A percentile compares a stretch with the other conserved stretches of the same genome.
Evolutionary conservation across 2,113 vertebrate genomes (phyloP).

Genomic region (Plecotus auritus): DNA sequence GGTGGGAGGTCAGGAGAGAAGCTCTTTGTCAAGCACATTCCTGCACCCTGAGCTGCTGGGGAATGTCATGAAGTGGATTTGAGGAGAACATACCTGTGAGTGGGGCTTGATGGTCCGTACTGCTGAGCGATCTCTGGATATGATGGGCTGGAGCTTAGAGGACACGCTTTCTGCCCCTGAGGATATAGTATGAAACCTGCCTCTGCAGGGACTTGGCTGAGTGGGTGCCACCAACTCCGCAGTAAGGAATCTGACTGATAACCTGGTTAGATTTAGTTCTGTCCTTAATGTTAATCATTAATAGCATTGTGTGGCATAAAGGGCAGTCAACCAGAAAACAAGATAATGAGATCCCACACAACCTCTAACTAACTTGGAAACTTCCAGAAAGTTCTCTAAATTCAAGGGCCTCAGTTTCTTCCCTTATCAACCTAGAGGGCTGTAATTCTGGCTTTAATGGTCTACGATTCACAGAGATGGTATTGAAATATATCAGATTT

Average conservation of each 20-base stretch:
- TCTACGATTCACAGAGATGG: background rate
- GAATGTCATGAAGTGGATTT: background rate
- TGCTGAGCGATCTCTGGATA: background rate
- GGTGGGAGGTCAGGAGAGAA: background rate
- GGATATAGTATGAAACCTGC: background rate
- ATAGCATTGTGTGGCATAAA: background rate
- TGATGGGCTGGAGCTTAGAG: background rate
- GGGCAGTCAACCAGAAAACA: conserved; percentile 8
- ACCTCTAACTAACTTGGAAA: background rate
- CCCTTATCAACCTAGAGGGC: background rate
- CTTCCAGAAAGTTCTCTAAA: conserved; percentile 44
- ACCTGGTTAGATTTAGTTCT: background rate
- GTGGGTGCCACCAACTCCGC: background rate
- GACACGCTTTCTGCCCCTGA: background rate
- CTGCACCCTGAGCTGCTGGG: background rate
- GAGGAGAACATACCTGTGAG: background rate
- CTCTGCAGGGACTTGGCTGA: background rate
- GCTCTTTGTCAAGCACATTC: background rate
- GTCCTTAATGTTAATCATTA: conserved; percentile 11
- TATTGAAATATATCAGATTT: background rate
- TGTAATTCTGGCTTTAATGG: background rate
- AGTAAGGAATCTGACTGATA: background rate
- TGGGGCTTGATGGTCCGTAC: too few species aligned
- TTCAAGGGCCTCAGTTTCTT: background rate
- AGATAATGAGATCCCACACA: background rate